These are phyloP conservation scores for Uromys caudimaculatus DNA, from an alignment of 2,797 vertebrate genomes.

Conservation along the genomic window DNA sequence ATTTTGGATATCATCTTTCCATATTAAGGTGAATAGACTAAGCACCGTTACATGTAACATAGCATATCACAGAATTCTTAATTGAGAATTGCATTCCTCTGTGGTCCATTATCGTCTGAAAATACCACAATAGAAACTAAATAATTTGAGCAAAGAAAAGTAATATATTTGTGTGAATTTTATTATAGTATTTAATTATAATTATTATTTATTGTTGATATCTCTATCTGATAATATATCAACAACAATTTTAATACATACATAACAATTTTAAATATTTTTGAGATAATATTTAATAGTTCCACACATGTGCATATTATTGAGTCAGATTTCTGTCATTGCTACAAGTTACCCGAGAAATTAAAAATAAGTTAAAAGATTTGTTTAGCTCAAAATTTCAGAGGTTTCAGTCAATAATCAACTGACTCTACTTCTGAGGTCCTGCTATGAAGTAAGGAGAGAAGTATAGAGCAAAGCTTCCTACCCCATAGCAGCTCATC, in stretches of 20 bases:
- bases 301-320: not conserved
- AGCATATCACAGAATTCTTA: not conserved
- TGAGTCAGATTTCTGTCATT: not conserved
- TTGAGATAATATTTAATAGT: not conserved
- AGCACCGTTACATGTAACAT: not conserved
- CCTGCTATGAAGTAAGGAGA: not conserved
- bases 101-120: not conserved
- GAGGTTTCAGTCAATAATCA: not conserved
- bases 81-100: not conserved
- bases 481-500: no score
- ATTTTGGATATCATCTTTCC: not conserved
- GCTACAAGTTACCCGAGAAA: not conserved
- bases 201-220: not conserved
- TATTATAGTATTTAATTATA: not conserved
- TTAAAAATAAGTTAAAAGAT: not conserved
- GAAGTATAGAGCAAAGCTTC: not conserved
- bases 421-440: not conserved
- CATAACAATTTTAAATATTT: not conserved
- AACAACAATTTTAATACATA: not conserved
- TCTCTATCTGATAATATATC: not conserved
- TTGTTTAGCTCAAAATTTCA: not conserved
- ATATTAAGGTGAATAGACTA: not conserved
- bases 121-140: not conserved
- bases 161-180: not conserved
- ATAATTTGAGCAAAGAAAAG: not conserved